Evolutionary conservation across 2,888 invertebrate genomes (phyloP), one percentile per base, ranked within the genome.

Genomic region (Teleiodes luculella): DNA sequence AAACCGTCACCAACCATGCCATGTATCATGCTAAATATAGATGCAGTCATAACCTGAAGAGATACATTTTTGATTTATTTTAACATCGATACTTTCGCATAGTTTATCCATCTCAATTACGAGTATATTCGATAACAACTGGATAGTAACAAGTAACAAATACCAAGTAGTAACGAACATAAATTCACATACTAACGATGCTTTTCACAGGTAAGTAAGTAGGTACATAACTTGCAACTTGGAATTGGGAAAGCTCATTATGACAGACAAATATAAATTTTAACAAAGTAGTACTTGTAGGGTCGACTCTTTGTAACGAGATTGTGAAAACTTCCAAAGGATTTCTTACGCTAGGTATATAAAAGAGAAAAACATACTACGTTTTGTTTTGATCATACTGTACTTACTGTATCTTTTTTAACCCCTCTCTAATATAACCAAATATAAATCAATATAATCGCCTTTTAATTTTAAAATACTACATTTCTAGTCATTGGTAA

Each of bases 1-100:
- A 33, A 48, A 35, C 57, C 55, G 55, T 53, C 54, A 55, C 55
- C 49, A 31, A 13, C 41, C 53, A 54, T 52, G 33, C 49, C 2
- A 43, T 43, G 13, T n/a, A 18, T 14, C 49, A 49, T 49, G 49
- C 49, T 14, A 35, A 18, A n/a, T 48, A 48, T 43, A 20, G 43
- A 43, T 13, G 28, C 43, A 43, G 16, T 41, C 39, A 18, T 41
- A 41, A 20, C 6, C 1, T 37, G 16, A 16, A 2, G 13, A 14
- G 16, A 6, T 2, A 37, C n/a, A 28, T 20, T 43, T 33, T n/a
- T 33, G 3, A 33, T 33, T 5, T 33, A 3, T 33, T 33, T 33
- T n/a, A 3, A 11, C 33, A 24, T 24, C 24, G 3, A 24, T 24
- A 24, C n/a, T n/a, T n/a, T 24, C 3, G 24, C 3, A 24, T 24